These are phyloP conservation scores for Cephalotes varians DNA, from an alignment of 2,888 invertebrate genomes.

Conservation along the genomic window DNA sequence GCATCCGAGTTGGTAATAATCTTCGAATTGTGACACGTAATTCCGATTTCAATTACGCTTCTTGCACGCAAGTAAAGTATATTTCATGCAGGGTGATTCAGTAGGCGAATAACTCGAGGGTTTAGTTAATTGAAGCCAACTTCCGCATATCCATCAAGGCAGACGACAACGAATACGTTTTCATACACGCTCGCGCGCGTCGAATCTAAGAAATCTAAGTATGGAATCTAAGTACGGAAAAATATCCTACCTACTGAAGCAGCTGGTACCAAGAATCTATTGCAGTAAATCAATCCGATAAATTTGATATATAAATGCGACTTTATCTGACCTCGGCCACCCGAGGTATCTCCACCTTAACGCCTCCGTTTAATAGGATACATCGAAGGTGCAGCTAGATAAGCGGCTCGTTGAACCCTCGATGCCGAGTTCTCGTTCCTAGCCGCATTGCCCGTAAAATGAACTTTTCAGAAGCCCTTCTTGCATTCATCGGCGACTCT, in stretches of 20 bases:
- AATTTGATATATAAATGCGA: slow-evolving; percentile 18
- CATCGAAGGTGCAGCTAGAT: slow-evolving; percentile 14
- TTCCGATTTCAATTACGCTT: slow-evolving; percentile 39
- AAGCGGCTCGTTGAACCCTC: slow-evolving; percentile 31
- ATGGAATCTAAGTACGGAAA: slow-evolving; percentile 24
- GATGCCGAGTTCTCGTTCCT: not conserved
- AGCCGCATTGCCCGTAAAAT: not conserved
- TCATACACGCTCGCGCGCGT: not conserved
- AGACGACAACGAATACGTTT: not conserved
- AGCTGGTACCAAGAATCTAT: not conserved
- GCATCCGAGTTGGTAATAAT: slow-evolving; percentile 3
- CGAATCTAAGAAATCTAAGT: too few relatives aligned
- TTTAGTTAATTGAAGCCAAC: slow-evolving; percentile 39
- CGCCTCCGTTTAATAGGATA: slow-evolving; percentile 8
- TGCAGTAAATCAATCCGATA: slow-evolving; percentile 6
- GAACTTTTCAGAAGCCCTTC: not conserved
- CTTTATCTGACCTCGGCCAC: slow-evolving; percentile 4
- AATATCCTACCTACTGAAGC: not conserved
- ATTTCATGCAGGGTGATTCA: slow-evolving; percentile 22
- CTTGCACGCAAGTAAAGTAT: not conserved
- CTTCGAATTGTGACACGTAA: slow-evolving; percentile 12
- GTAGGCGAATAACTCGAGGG: not conserved
- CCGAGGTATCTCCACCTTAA: not conserved
- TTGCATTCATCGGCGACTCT: not conserved
- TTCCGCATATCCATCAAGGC: slow-evolving; percentile 33